Conservation (phyloP, 2,888 invertebrate genomes). For the Prenolepis imparis region DNA sequence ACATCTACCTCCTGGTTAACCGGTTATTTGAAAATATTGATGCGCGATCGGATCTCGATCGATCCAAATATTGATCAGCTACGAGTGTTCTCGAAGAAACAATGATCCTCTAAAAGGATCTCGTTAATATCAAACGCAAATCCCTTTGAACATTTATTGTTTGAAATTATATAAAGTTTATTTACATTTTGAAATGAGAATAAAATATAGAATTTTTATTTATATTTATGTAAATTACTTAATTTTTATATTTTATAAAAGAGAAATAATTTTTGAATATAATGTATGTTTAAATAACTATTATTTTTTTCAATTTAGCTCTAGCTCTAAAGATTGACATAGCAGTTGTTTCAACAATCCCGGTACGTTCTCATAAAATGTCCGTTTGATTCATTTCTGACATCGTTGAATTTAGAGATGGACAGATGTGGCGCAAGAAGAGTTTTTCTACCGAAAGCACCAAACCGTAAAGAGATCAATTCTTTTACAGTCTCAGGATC, state of each 20-base stretch:
- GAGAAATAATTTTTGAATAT: not conserved
- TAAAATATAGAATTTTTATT: not conserved
- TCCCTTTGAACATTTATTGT: not conserved
- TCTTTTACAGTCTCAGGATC: slow-evolving; percentile 77
- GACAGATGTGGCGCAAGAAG: slow-evolving; percentile 35
- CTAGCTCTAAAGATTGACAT: not conserved
- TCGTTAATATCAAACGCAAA: not conserved
- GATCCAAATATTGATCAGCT: slow-evolving; percentile 78
- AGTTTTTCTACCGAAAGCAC: slow-evolving; percentile 25
- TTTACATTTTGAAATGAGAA: not conserved
- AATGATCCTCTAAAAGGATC: not conserved
- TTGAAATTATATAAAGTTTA: not conserved
- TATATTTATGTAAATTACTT: not conserved
- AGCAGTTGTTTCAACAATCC: not conserved
- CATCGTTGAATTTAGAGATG: slow-evolving; percentile 28
- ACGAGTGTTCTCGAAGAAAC: slow-evolving; percentile 20
- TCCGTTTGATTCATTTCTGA: slow-evolving; percentile 17
- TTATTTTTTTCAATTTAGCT: not conserved
- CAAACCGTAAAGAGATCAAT: slow-evolving; percentile 69
- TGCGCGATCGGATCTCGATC: slow-evolving; percentile 69
- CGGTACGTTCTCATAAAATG: not conserved
- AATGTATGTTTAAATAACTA: not conserved
- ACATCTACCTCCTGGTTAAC: slow-evolving; percentile 64
- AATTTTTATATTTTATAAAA: not conserved
- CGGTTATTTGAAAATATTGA: slow-evolving; percentile 82